Percentiles rank a stretch among this genome's conserved stretches.
phyloP scores from a whole-genome alignment of 2,888 invertebrate species.

The Doris montereyensis region DNA sequence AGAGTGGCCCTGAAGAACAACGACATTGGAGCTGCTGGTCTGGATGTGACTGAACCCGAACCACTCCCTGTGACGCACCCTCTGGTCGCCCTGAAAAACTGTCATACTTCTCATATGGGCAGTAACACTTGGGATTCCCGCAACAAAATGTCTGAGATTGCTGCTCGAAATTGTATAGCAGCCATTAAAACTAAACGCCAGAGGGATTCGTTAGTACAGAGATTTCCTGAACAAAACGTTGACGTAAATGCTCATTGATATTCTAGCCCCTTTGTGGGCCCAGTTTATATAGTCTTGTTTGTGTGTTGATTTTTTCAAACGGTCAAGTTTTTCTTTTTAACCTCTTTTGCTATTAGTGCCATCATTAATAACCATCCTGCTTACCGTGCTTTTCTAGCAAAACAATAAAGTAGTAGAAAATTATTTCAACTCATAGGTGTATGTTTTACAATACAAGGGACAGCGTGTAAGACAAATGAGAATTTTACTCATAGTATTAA shows the following conservation, averaged over 20 bases:
- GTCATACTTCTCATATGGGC: slow-evolving; percentile 91
- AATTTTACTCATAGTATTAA: too few relatives aligned
- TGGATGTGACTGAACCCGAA: slow-evolving; percentile 93
- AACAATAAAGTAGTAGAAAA: too few relatives aligned
- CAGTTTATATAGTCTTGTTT: background rate
- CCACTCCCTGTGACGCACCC: slow-evolving; percentile 86
- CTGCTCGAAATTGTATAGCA: slow-evolving; percentile 85
- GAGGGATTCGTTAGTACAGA: slow-evolving; percentile 43
- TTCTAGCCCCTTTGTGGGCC: background rate
- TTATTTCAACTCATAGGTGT: too few relatives aligned
- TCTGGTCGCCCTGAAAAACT: slow-evolving; percentile 84
- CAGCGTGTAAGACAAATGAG: too few relatives aligned
- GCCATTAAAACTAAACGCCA: slow-evolving; percentile 80
- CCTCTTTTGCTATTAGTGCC: too few relatives aligned
- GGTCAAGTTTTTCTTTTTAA: too few relatives aligned
- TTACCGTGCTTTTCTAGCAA: too few relatives aligned
- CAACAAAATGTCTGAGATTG: slow-evolving; percentile 83
- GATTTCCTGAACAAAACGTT: too few relatives aligned
- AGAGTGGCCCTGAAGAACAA: slow-evolving; percentile 82
- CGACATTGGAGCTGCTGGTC: slow-evolving; percentile 85
- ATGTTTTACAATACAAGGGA: too few relatives aligned
- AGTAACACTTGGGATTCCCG: slow-evolving; percentile 87
- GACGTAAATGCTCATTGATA: background rate
- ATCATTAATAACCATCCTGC: too few relatives aligned
- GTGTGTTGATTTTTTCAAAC: too few relatives aligned